Evolutionary conservation across 2,888 invertebrate species (phyloP).

Genomic region (Anaspis maculata): DNA sequence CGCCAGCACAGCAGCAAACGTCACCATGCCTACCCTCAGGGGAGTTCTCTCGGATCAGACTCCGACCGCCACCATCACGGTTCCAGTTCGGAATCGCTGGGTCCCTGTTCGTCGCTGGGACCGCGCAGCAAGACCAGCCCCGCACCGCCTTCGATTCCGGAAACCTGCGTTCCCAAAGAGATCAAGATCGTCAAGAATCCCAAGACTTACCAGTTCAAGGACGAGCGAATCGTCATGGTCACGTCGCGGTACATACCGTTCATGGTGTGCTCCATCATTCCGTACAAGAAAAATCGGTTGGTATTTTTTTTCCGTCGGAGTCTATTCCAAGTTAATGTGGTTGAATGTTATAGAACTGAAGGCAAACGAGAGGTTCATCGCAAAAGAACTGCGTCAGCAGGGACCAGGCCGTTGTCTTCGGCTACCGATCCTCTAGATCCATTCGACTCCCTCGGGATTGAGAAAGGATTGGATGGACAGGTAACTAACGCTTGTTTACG

Average conservation of each 20-base stretch:
- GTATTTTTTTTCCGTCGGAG: no score
- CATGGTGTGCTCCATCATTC: slow-evolving; percentile 78
- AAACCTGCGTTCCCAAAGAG: slow-evolving; percentile 48
- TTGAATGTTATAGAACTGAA: slow-evolving; percentile 23
- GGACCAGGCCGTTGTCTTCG: slow-evolving; percentile 73
- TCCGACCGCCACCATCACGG: slow-evolving; percentile 53
- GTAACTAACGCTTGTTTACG: slow-evolving; percentile 22
- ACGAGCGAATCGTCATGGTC: slow-evolving; percentile 76
- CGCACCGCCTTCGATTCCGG: slow-evolving; percentile 44
- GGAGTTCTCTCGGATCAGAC: slow-evolving; percentile 45
- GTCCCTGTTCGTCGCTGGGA: slow-evolving; percentile 19
- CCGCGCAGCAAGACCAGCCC: slow-evolving; percentile 31
- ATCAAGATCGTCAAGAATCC: slow-evolving; percentile 52
- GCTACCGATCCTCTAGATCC: slow-evolving; percentile 79
- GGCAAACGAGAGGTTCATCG: slow-evolving; percentile 44
- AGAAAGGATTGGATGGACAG: slow-evolving; percentile 75
- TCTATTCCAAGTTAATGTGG: no score
- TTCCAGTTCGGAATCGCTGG: slow-evolving; percentile 75
- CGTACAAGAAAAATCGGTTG: slow-evolving; percentile 52
- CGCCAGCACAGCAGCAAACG: no score
- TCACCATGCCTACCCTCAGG: no score
- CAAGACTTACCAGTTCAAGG: slow-evolving; percentile 61
- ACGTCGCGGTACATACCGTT: slow-evolving; percentile 73
- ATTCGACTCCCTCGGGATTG: slow-evolving; percentile 76
- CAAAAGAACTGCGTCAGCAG: slow-evolving; percentile 73